Conservation (phyloP, 2,113 vertebrate genomes). For the pig (Sus scrofa) region T2T-Sscrofa CM000812.6:34789001-34789500, state of each 20-base stretch:
- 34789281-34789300: not conserved
- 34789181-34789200: not conserved
- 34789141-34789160: not conserved
- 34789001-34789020: not conserved
- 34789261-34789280: not conserved
- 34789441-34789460: not conserved
- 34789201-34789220: not conserved
- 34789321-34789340: not conserved
- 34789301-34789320: not conserved
- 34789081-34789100: not conserved
- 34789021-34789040: not conserved
- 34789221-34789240: not conserved
- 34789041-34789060: not conserved
- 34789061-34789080: not conserved
- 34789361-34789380: constrained; percentile 38
- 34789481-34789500: constrained; percentile 48
- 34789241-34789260: not conserved
- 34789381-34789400: not conserved
- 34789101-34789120: not conserved
- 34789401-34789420: not conserved
- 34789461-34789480: constrained; percentile 18
- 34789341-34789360: not conserved
- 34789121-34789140: not conserved
- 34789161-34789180: not conserved
- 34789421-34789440: constrained; percentile 10